Evolutionary conservation across 2,113 vertebrate species (phyloP), one percentile per base, ranked within the genome.

Genomic region (Carassius carassius): DNA sequence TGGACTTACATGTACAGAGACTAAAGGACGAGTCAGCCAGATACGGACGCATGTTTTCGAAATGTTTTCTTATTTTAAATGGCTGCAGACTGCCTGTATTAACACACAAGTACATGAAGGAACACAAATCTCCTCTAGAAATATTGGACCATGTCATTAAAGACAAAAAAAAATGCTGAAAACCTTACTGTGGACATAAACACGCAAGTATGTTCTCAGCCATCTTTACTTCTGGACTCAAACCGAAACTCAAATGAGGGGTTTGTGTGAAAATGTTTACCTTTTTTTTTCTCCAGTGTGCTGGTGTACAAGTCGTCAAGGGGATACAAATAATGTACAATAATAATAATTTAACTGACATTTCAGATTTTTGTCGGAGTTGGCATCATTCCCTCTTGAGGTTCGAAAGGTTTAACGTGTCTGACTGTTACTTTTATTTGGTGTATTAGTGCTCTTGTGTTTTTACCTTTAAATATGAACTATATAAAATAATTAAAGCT

Each of bases 41-140:
- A 86, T 60, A 21, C n/a, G 77, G 79, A 84, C 84, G 87, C 87
- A 88, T 88, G 87, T 88, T 88, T 88, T 86, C 69, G 79, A 85
- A 69, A 83, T 88, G 84, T 88, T 79, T 78, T 69, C 62, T 78
- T 82, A 44, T 73, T 75, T 75, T 58, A 58, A 70, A 86, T 78
- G 25, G 49, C 84, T 84, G 78, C 76, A 84, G 81, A 83, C 87
- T 86, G 81, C 84, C 84, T 81, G 63, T 78, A 72, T 35, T 78
- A 76, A 81, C 81, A 72, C 87, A 76, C 16, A 76, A 74, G 54
- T 69, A 56, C 25, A 8, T 41, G 56, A 77, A 81, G 67, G 62
- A 51, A 80, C 47, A 80, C 74, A 81, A 83, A 67, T 19, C 60
- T 87, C 76, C 21, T 85, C 54, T 69, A 58, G 56, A 69, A 58